These are phyloP conservation scores for Apantesis nais DNA, from an alignment of 2,888 invertebrate species.

Conservation along the genomic window DNA sequence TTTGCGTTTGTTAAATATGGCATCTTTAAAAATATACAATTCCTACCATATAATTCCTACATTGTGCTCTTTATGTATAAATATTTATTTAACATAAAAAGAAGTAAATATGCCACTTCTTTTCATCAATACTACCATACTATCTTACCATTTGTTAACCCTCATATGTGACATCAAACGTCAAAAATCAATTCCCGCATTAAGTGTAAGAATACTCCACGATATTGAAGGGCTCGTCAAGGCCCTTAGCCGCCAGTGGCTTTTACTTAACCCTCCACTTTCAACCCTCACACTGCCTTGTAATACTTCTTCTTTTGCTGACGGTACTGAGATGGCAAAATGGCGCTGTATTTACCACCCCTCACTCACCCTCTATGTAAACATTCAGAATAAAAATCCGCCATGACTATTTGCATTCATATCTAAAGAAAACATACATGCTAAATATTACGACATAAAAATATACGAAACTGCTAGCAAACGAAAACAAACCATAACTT, in stretches of 20 bases:
- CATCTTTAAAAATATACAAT: too few relatives aligned
- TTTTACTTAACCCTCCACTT: slow-evolving; percentile 59
- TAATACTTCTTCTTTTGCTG: slow-evolving; percentile 66
- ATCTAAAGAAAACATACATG: slow-evolving; percentile 85
- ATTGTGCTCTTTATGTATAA: too few relatives aligned
- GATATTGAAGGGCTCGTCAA: slow-evolving; percentile 31
- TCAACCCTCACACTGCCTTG: slow-evolving; percentile 31
- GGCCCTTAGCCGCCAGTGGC: slow-evolving; percentile 49
- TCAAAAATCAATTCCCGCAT: slow-evolving; percentile 32
- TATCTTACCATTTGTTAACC: slow-evolving; percentile 1
- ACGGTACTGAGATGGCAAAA: slow-evolving; percentile 72
- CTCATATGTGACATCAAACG: slow-evolving; percentile 9
- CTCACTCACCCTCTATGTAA: slow-evolving; percentile 78
- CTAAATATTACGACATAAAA: slow-evolving; percentile 77
- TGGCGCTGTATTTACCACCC: slow-evolving; percentile 73
- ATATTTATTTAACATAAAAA: too few relatives aligned
- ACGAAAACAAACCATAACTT: slow-evolving; percentile 43
- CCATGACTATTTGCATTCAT: slow-evolving; percentile 86
- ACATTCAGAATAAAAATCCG: slow-evolving; percentile 83
- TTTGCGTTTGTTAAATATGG: not conserved
- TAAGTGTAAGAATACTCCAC: slow-evolving; percentile 8
- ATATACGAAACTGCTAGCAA: slow-evolving; percentile 37
- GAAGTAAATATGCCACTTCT: too few relatives aligned
- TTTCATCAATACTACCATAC: not conserved
- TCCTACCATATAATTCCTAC: too few relatives aligned